Base-by-base conservation (phyloP, 1,140 invertebrate genomes). In the Chelonus insularis region DNA sequence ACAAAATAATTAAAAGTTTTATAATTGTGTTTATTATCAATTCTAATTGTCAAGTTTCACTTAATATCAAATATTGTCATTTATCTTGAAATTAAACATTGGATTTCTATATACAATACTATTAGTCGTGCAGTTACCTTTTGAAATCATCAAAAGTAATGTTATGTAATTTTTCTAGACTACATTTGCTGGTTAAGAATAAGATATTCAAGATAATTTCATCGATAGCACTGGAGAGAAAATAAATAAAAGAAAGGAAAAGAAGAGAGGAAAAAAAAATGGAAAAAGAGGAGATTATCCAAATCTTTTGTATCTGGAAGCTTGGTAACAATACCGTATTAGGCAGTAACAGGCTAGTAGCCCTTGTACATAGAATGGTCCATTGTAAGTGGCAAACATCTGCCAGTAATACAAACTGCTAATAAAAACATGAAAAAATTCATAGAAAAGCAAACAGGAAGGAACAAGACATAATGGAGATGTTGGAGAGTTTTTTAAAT, bases 401-500 rank as follows among this genome's bases (percentile, higher is more conserved):
- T 80, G 78, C 73, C 72, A 71, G 57, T 72, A 78, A 80, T 76
- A 78, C 69, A 78, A 79, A 78, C 76, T 71, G 73, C 78, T 77
- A 80, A 78, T 80, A 77, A 74, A 80, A 78, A 76, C 69, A 69
- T 61, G 60, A 61, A 58, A 37, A 39, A 50, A 57, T 48, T 20
- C 18, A 14, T 36, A 50, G 20, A 36, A 52, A 45, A 8, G n/a
- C 8, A 52, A 36, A 37, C 36, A 14, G n/a, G 14, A 25, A 48
- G 55, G 14, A 9, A 41, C 60, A 52, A 47, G 57, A 47, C 14
- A 55, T 36, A 32, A 34, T 59, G 37, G 54, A 47, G 16, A 20
- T 14, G 21, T 39, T 11, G 11, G 4, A 4, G 9, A 16, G 14
- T 14, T 39, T 23, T 36, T 36, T 34, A 25, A 23, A 6, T 11